phyloP scores from a whole-genome alignment of 2,888 invertebrate species.

The Drosophila neoperkinsi region DNA sequence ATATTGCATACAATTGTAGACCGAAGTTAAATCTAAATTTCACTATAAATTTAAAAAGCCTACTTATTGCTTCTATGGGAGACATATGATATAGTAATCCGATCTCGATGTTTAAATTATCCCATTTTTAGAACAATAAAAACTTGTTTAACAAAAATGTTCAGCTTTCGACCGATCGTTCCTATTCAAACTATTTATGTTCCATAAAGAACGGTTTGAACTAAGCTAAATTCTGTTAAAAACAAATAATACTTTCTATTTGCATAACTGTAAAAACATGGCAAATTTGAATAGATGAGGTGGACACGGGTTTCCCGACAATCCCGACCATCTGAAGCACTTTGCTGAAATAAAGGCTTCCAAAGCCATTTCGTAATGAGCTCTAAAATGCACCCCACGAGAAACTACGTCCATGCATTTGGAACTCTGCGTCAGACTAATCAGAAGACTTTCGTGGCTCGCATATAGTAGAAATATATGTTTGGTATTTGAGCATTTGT shows the following conservation, averaged over 20 bases:
- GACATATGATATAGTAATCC: neutral
- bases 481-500: constrained; percentile 32
- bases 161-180: neutral
- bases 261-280: neutral
- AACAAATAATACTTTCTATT: neutral
- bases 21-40: too few relatives aligned
- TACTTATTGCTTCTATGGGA: too few relatives aligned
- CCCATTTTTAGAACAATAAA: neutral
- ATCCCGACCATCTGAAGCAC: neutral
- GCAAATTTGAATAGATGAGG: neutral
- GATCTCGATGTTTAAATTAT: neutral
- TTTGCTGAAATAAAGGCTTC: neutral
- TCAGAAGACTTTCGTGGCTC: constrained; percentile 39
- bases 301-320: neutral
- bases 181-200: too few relatives aligned
- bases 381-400: neutral
- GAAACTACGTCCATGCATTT: constrained; percentile 10
- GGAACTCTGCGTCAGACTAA: constrained; percentile 39
- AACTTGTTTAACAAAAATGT: neutral
- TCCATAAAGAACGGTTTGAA: neutral
- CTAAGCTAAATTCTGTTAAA: neutral
- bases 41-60: too few relatives aligned
- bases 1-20: too few relatives aligned
- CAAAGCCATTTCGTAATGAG: neutral
- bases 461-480: neutral